Percentiles rank a stretch among this genome's conserved stretches.
Evolutionary conservation across 53 echinoderm and acorn worm species (phyloP).

Genomic region (Holothuria scabra): DNA sequence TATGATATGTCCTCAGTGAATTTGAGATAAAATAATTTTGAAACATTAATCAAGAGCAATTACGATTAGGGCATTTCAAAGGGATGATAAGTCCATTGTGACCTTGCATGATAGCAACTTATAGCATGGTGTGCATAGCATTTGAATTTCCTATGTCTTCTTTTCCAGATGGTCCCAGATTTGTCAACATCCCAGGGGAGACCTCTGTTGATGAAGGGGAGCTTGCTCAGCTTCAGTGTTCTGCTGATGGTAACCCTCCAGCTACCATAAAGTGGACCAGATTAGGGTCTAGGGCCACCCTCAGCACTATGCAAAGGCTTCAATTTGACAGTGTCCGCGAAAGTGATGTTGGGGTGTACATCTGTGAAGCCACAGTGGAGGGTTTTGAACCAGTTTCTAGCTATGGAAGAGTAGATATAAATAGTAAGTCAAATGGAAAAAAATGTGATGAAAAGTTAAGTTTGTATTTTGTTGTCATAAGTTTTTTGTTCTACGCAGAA

Average conservation of each 20-base stretch:
- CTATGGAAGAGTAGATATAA: conserved; percentile 77
- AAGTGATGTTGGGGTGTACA: conserved; percentile 78
- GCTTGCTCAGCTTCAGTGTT: conserved; percentile 81
- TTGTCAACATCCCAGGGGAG: conserved; percentile 70
- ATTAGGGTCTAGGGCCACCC: conserved; percentile 77
- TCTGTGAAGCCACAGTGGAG: conserved; percentile 78
- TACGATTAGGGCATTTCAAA: not conserved
- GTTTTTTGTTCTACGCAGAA: too few species aligned
- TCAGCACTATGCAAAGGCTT: conserved; percentile 87
- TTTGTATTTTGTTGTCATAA: too few species aligned
- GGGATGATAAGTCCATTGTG: not conserved
- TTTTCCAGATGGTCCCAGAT: conserved; percentile 75
- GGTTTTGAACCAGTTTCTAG: conserved; percentile 75
- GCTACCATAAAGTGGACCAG: conserved; percentile 94
- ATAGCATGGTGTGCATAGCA: too few species aligned
- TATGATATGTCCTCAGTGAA: too few species aligned
- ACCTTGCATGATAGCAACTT: not conserved
- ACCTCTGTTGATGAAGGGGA: conserved; percentile 80
- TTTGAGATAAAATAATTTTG: too few species aligned
- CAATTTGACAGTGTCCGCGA: conserved; percentile 86
- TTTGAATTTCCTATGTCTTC: not conserved
- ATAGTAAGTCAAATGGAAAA: conserved; percentile 55
- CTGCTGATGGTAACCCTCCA: conserved; percentile 87
- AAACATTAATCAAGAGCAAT: too few species aligned
- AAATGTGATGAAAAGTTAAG: too few species aligned